Base-by-base conservation (phyloP, 2,888 invertebrate species). In the Bunonema sp. region DNA sequence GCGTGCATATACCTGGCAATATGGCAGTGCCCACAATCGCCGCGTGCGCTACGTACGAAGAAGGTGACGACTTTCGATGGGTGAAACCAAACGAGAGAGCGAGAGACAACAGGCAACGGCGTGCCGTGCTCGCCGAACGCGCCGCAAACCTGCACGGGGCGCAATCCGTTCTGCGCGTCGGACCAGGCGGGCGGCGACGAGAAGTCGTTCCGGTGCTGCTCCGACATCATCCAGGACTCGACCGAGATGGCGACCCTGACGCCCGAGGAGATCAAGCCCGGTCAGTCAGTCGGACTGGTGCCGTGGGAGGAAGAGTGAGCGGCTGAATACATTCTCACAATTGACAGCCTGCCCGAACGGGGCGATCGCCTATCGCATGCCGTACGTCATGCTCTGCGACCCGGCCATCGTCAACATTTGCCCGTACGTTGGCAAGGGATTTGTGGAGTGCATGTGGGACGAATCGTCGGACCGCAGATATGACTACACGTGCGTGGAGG, bases 331-430 rank as follows among this genome's bases (percentile, higher is more conserved):
- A n/a, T n/a, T n/a, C n/a, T n/a, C n/a, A n/a, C n/a, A n/a, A n/a
- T 37, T 42, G 42, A 32, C 32, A 46, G 51, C 56, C 8, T 57
- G 57, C 28, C 57, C 57, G 0, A 48, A 46, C 7, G 57, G 57
- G 21, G 57, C 57, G 4, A 54, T 55, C 29, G 47, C 57, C 18
- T 56, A 51, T 38, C 49, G 49, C 44, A 52, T 55, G 41, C 57
- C 57, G 3, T 49, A 54, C 19, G 54, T 54, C 20, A 47, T 56
- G 43, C 37, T 55, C 8, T 57, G 57, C 35, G 57, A 55, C 40
- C 57, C 57, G 21, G 41, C 52, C 8, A 57, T 57, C 41, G 57
- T 57, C 33, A 57, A 57, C 35, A 52, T 57, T 32, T 57, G 57
- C 34, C 57, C 57, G 7, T 49, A 49, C 31, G 53, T 54, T 31